Percentiles rank a stretch among this genome's conserved stretches.
phyloP scores from a whole-genome alignment of 2,888 invertebrate genomes.

The Cryptocheilus praepositus region DNA sequence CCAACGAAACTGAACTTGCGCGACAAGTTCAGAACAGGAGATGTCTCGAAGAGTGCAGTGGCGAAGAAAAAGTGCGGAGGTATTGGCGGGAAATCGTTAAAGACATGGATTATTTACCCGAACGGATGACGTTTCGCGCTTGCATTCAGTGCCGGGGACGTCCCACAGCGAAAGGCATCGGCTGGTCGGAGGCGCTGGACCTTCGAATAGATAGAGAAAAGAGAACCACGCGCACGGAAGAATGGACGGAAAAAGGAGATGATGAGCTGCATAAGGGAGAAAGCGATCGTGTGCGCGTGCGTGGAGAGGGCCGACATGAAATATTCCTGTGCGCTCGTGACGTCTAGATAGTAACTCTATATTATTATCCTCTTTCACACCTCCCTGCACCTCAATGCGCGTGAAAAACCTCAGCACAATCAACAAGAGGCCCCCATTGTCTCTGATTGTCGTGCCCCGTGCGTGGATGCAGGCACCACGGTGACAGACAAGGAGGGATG shows the following conservation, averaged over 20 bases:
- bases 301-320: conserved; percentile 47
- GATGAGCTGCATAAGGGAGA: conserved; percentile 3
- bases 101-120: no score
- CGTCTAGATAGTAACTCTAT: conserved; percentile 68
- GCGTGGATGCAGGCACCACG: conserved; percentile 24
- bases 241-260: conserved; percentile 19
- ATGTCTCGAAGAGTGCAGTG: no score
- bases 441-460: conserved; percentile 57
- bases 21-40: no score
- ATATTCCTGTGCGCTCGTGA: conserved; percentile 52
- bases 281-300: conserved; percentile 5
- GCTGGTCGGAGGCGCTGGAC: conserved; percentile 55
- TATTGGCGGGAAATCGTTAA: no score
- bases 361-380: conserved; percentile 75
- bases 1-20: no score
- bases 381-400: conserved; percentile 67
- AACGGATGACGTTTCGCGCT: neutral
- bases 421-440: conserved; percentile 66
- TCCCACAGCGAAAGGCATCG: conserved; percentile 55
- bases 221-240: conserved; percentile 20
- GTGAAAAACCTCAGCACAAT: conserved; percentile 61
- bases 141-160: conserved; percentile 28
- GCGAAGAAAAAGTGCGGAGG: no score
- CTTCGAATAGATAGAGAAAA: conserved; percentile 33
- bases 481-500: neutral